A percentile compares a stretch with the other conserved stretches of the same genome.
Evolutionary conservation across 1,140 invertebrate genomes (phyloP).

Genomic region (Brachionus plicatilis): DNA sequence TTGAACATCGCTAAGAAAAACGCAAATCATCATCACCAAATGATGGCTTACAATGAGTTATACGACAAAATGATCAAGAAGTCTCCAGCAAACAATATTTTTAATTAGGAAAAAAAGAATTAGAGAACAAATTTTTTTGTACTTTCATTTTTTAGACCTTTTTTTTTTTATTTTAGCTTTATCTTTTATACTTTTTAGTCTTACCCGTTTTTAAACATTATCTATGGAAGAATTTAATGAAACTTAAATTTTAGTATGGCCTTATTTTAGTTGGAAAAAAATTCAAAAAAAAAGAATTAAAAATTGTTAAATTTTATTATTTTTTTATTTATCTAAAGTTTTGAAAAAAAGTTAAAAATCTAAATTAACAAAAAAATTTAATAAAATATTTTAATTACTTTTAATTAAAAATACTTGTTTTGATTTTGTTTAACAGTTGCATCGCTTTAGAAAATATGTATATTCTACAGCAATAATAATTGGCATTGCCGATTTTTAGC

Average conservation of each 20-base stretch:
- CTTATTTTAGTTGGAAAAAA: background rate
- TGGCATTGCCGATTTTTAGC: background rate
- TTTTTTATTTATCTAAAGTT: background rate
- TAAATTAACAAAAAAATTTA: background rate
- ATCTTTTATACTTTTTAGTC: background rate
- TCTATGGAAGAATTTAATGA: background rate
- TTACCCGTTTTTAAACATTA: background rate
- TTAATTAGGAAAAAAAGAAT: background rate
- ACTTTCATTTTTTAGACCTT: background rate
- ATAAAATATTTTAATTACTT: background rate
- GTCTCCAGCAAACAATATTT: constrained; percentile 3
- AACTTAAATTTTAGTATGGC: background rate
- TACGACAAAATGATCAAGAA: constrained; percentile 31
- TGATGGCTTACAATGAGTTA: background rate
- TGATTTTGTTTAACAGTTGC: background rate
- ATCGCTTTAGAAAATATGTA: constrained; percentile 36
- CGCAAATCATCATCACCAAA: background rate
- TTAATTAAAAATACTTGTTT: background rate
- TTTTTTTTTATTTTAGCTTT: background rate
- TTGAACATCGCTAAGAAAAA: background rate
- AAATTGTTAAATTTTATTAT: background rate
- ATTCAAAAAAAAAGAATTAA: background rate
- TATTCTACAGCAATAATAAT: constrained; percentile 41
- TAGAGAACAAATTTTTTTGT: background rate
- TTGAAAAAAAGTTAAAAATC: background rate